A percentile compares a stretch with the other conserved stretches of the same genome.
Evolutionary conservation across 35 echinoderm and acorn worm genomes (phyloP).

Genomic region (Antedon bifida): DNA sequence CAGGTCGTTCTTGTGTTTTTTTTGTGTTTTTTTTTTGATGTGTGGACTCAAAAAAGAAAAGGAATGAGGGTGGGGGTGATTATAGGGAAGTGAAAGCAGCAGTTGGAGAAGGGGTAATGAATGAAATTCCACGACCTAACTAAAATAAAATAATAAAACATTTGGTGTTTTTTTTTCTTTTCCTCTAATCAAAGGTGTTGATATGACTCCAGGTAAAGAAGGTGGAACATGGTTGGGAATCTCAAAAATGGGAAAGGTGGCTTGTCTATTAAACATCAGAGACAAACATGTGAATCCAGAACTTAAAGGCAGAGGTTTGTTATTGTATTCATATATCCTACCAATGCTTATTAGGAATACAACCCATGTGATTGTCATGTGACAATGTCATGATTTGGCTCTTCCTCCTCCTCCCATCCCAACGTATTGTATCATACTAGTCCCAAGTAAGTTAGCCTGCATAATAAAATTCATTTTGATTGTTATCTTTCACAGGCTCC

Average conservation of each 20-base stretch:
- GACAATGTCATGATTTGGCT: not conserved
- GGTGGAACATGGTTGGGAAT: constrained; percentile 93
- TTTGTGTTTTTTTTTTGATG: no score
- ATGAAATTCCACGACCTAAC: no score
- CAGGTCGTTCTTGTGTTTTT: no score
- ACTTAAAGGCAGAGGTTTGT: constrained; percentile 72
- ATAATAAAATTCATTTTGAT: not conserved
- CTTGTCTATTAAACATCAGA: constrained; percentile 51
- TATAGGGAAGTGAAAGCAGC: no score
- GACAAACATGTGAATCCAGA: constrained; percentile 18
- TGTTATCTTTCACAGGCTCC: constrained; percentile 43
- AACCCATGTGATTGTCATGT: not conserved
- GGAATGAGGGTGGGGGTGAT: no score
- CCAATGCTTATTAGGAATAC: no score
- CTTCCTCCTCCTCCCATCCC: not conserved
- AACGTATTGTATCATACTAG: no score
- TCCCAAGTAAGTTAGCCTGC: not conserved
- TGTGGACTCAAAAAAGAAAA: no score
- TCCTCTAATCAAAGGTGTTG: constrained; percentile 31
- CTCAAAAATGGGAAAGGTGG: constrained; percentile 43
- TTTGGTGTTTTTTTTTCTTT: constrained; percentile 3
- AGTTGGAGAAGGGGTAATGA: no score
- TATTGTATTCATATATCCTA: no score
- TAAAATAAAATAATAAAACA: no score
- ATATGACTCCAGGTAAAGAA: constrained; percentile 46